phyloP scores from a whole-genome alignment of 2,797 vertebrate genomes.

The Myotis planiceps region DNA sequence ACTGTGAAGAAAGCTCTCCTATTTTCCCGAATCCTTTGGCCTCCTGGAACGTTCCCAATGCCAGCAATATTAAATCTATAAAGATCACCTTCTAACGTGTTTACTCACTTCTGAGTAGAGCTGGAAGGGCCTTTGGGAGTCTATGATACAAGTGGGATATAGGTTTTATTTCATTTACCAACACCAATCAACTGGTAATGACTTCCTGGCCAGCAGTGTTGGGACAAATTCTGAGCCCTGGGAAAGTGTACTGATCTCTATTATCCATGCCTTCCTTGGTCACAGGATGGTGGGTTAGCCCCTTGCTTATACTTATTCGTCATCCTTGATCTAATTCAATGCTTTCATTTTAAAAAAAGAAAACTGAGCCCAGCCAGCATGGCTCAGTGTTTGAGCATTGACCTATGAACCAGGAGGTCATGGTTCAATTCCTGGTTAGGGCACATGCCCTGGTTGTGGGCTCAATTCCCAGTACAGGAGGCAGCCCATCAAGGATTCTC shows the following conservation, averaged over 20 bases:
- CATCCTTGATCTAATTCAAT: background rate
- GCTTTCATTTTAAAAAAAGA: background rate
- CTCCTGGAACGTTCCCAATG: background rate
- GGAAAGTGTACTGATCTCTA: background rate
- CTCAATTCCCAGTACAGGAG: too few species aligned
- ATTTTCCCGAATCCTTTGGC: background rate
- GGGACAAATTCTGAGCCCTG: background rate
- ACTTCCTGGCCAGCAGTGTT: background rate
- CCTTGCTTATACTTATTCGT: background rate
- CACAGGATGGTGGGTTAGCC: background rate
- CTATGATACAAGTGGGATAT: background rate
- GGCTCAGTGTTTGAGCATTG: too few species aligned
- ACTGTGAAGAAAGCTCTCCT: conserved; percentile 2
- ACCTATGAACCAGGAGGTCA: too few species aligned
- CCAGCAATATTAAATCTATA: background rate
- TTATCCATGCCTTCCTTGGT: background rate
- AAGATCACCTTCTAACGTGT: conserved; percentile 15
- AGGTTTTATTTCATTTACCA: background rate
- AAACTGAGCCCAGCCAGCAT: background rate
- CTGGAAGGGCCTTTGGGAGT: background rate
- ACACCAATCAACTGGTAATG: background rate
- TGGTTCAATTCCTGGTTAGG: too few species aligned
- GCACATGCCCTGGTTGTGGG: too few species aligned
- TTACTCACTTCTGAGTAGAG: background rate
- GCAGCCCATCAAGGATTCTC: too few species aligned